A percentile compares a stretch with the other conserved stretches of the same genome.
phyloP scores from a whole-genome alignment of 2,113 vertebrate species.

The Peromyscus maniculatus region DNA sequence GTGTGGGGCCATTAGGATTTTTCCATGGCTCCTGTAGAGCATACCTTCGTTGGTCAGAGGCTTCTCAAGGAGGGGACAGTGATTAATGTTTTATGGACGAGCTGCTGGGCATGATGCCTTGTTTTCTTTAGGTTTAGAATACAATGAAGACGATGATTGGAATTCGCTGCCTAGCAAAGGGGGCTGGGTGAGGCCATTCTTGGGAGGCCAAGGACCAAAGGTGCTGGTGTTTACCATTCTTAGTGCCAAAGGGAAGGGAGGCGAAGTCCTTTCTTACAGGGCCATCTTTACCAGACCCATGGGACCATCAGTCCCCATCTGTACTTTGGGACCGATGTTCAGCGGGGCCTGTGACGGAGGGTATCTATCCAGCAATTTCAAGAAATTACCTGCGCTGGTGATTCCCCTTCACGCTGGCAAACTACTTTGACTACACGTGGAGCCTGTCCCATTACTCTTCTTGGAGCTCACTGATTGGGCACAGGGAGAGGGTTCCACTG shows the following conservation, averaged over 20 bases:
- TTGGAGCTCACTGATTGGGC: not conserved
- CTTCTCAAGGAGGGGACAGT: conserved; percentile 69
- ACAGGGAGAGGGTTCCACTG: not conserved
- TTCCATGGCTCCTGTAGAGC: conserved; percentile 71
- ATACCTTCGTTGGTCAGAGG: conserved; percentile 68
- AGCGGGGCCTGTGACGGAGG: not conserved
- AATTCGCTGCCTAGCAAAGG: conserved; percentile 61
- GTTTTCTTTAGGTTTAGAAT: conserved; percentile 83
- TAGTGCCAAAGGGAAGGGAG: not conserved
- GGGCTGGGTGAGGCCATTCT: not conserved
- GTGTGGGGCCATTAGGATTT: conserved; percentile 66
- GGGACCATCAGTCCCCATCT: not conserved
- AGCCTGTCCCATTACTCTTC: not conserved
- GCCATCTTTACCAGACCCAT: not conserved
- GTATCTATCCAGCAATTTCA: no score
- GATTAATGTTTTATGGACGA: conserved; percentile 83
- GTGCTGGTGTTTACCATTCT: not conserved
- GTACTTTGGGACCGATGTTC: no score
- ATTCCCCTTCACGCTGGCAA: not conserved
- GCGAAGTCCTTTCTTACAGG: not conserved
- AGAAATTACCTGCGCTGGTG: not conserved
- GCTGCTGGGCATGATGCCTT: conserved; percentile 73
- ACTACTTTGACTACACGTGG: not conserved
- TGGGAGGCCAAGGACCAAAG: not conserved
- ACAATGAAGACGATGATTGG: conserved; percentile 81